Conservation (phyloP, 2,797 vertebrate genomes). For the Gymnothorax reevesii region DNA sequence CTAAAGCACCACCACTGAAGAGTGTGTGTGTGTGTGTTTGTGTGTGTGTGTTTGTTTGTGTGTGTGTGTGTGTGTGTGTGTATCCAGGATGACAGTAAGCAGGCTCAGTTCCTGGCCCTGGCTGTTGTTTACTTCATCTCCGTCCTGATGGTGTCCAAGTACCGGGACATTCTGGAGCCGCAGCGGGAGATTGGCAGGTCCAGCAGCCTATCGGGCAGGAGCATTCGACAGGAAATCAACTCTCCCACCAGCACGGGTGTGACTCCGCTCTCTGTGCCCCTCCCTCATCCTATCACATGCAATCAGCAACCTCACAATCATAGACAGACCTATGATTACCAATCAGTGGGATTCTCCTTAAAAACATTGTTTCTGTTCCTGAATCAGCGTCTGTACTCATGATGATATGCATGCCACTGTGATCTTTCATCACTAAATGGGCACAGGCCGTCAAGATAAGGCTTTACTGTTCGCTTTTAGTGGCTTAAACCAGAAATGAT, state of each 20-base stretch:
- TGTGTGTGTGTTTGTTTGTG: slow-evolving; percentile 32
- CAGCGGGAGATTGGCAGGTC: slow-evolving; percentile 93
- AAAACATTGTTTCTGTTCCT: not conserved
- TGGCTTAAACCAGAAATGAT: not conserved
- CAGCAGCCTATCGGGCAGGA: slow-evolving; percentile 90
- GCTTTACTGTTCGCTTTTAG: not conserved
- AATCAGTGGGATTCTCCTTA: not conserved
- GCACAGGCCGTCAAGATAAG: not conserved
- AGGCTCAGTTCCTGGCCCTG: slow-evolving; percentile 96
- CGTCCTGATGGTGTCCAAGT: slow-evolving; percentile 98
- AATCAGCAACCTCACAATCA: not conserved
- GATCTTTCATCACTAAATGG: not conserved
- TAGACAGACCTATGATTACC: not conserved
- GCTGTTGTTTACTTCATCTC: slow-evolving; percentile 99
- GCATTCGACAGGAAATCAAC: slow-evolving; percentile 97
- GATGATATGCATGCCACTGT: not conserved
- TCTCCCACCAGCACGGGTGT: slow-evolving; percentile 99
- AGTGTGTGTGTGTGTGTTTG: not conserved
- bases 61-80: slow-evolving; percentile 38
- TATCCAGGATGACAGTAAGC: slow-evolving; percentile 93
- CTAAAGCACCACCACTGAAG: too few relatives aligned
- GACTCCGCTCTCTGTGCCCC: not conserved
- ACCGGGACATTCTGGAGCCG: slow-evolving; percentile 96
- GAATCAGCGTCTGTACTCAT: not conserved
- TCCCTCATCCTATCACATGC: too few relatives aligned